Evolutionary conservation across 1,140 invertebrate genomes (phyloP), one percentile per base, ranked within the genome.

Genomic region (Bombyx mori): DNA sequence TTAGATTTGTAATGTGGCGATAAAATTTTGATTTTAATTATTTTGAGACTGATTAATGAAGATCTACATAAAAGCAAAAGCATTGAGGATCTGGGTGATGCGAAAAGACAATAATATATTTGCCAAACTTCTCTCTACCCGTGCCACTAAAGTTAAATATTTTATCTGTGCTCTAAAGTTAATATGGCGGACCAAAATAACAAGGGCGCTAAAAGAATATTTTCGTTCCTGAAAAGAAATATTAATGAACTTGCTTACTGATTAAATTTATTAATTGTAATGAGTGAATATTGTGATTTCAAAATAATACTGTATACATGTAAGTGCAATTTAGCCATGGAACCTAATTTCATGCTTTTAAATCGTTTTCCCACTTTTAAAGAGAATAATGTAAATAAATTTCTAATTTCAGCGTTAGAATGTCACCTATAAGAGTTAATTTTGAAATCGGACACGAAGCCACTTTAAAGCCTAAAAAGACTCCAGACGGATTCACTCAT

Each of bases 401-500:
- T 51, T 9, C 42, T 51, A 54, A 22, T 73, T 77, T 61, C 68
- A 79, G 77, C 53, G 57, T 51, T 45, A 81, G 55, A 70, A 91
- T 88, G 82, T 93, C 93, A 89, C 89, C 92, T 68, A 92, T 97
- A 64, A 93, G 93, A 85, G 94, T 98, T 58, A 93, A 93, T 74
- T 91, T 99, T 73, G 96, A 98, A 89, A 93, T 98, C 78, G 97
- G 97, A 44, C 97, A 99, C 83, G 91, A 92, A 75, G 95, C 97
- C 61, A 91, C 91, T 52, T 87, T 97, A 62, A 91, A 94, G 70
- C 91, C 91, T 12, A 94, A 94, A 75, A 91, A 90, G 61, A 97
- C 95, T 7, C 90, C 91, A 12, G 94, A 97, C 82, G 96, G 95
- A 10, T 98, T 96, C 73, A 99, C 97, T 64, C 98, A 99, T 89